Evolutionary conservation across 92 coral and sea anemone genomes (phyloP).

Genomic region (Bergia puertoricense): DNA sequence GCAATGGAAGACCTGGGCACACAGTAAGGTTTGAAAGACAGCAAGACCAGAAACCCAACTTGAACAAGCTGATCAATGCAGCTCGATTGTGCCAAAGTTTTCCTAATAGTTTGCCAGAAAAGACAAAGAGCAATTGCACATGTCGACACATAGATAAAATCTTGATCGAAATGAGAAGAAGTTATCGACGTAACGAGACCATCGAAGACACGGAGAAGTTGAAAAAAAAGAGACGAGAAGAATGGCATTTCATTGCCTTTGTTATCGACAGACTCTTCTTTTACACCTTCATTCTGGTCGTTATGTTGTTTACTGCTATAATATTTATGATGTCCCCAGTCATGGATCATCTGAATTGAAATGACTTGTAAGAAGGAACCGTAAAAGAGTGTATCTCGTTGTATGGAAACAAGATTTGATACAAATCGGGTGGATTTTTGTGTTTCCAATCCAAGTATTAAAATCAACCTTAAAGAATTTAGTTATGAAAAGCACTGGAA

Average conservation of each 20-base stretch:
- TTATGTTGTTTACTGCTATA: constrained; percentile 31
- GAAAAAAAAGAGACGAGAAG: constrained; percentile 45
- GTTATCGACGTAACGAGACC: constrained; percentile 11
- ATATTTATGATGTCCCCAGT: constrained; percentile 37
- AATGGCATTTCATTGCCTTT: constrained; percentile 83
- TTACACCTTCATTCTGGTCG: constrained; percentile 67
- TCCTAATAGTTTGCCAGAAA: constrained; percentile 25
- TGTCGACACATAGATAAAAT: constrained; percentile 41
- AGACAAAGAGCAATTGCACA: constrained; percentile 32
- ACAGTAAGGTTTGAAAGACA: constrained; percentile 13
- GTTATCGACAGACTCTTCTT: constrained; percentile 84
- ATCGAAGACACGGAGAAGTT: constrained; percentile 4
- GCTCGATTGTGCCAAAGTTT: constrained; percentile 41
- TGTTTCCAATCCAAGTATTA: too few relatives aligned
- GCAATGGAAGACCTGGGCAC: constrained; percentile 19
- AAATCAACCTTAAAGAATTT: too few relatives aligned
- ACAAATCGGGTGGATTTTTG: too few relatives aligned
- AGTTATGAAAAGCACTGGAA: too few relatives aligned
- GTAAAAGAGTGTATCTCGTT: neutral
- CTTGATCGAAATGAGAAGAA: constrained; percentile 33
- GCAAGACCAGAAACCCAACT: neutral
- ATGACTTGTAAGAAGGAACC: neutral
- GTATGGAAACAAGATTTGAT: too few relatives aligned
- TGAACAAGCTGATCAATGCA: constrained; percentile 29
- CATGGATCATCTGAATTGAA: neutral